Conservation (phyloP, 2,888 invertebrate species). For the Melanostoma mellinum region DNA sequence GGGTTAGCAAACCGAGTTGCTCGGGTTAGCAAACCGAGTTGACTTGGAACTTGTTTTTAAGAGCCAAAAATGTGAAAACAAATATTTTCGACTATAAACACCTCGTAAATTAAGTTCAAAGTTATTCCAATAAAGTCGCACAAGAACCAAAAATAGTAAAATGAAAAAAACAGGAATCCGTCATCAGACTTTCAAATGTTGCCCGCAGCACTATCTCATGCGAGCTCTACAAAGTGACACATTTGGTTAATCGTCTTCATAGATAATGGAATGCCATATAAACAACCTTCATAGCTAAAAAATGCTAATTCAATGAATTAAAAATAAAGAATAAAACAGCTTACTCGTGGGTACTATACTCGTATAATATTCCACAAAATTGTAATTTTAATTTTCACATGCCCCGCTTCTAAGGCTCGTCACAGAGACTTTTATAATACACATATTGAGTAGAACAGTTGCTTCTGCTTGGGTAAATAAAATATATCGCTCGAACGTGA, state of each 20-base stretch:
- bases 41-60: no score
- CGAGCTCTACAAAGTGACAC: constrained; percentile 37
- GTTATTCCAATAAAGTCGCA: no score
- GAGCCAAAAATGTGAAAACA: no score
- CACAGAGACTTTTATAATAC: constrained; percentile 34
- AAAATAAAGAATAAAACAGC: constrained; percentile 39
- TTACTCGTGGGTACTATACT: constrained; percentile 58
- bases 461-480: constrained; percentile 60
- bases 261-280: constrained; percentile 23
- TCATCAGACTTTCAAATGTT: not conserved
- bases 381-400: constrained; percentile 70
- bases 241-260: constrained; percentile 38
- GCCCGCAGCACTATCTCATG: not conserved
- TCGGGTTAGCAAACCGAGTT: no score
- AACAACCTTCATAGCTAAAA: constrained; percentile 15
- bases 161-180: not conserved
- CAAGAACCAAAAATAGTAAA: no score
- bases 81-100: no score
- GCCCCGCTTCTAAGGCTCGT: constrained; percentile 26
- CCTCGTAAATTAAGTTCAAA: no score
- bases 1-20: no score
- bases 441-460: constrained; percentile 61
- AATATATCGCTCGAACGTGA: constrained; percentile 69
- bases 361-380: constrained; percentile 59
- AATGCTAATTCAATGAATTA: constrained; percentile 48